Base-by-base conservation (phyloP, 2,888 invertebrate species). In the Thymelicus acteon region DNA sequence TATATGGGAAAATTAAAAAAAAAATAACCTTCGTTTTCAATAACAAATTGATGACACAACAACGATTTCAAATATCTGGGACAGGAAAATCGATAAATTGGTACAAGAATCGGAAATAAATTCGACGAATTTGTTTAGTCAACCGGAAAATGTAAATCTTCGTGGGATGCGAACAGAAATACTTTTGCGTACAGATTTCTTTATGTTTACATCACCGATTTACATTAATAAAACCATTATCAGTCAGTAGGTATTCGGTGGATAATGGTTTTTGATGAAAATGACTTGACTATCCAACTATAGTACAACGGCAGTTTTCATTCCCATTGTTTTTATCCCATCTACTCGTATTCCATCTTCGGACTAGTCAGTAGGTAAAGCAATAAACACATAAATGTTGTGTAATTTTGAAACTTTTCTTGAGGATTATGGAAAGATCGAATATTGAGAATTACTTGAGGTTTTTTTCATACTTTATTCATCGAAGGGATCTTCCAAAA, bases 61-160 rank as follows among this genome's bases (percentile, higher is more conserved):
- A 37, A 19, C 12, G 15, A 64, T 54, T 63, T 63, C 39, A 15
- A 47, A 61, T n/a, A 61, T 61, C 40, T 54, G 67, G 67, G 57
- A 54, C 61, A 62, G 62, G 62, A 68, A 62, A 54, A 62, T 68
- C 57, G 39, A 68, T 68, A 60, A 49, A 47, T 62, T 39, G 24
- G 44, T 47, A 47, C 44, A 62, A 62, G 37, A 68, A 62, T 62
- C 68, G 61, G 68, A 37, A 68, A 68, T 54, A 52, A 44, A 31
- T 68, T 68, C 62, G 57, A 49, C 39, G 62, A 62, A 68, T 62
- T 40, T 62, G 62, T 54, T 68, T 54, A 44, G 61, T 68, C 61
- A 68, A 68, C 68, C 62, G 68, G 68, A 68, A 68, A 68, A 57
- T 54, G 57, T 68, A 68, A 68, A 68, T 68, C 61, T 68, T 57